Base-by-base conservation (phyloP, 2,113 vertebrate genomes). In the Ictalurus punctatus region DNA sequence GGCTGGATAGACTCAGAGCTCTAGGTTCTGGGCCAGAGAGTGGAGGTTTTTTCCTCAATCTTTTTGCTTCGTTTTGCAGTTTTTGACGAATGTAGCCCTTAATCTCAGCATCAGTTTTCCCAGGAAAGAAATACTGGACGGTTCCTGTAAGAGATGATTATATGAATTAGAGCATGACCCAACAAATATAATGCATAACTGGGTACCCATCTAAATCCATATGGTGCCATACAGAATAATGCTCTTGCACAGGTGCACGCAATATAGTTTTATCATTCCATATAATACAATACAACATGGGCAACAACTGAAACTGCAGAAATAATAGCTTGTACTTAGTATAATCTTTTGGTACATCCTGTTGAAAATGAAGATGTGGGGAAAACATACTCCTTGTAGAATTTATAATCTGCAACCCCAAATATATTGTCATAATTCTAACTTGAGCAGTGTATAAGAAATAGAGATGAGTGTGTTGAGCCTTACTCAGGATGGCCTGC, bases 11-110 rank as follows among this genome's bases (percentile, higher is more conserved):
- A 85, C 67, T 88, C 44, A 78, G 65, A 89, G 69, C 87, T 82
- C 88, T 91, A 78, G 90, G 86, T 40, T 92, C 88, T 87, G 85
- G 67, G 23, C 59, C 87, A 52, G 90, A 84, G 34, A 88, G 74
- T 76, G 84, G 83, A 4, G 92, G 92, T 84, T 92, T 92, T 90
- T 93, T 93, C 79, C 93, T 89, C 88, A 94, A 88, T 67, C 94
- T 79, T 90, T 94, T 94, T 73, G 93, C 91, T 90, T 94, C 94
- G 6, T 94, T 94, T 89, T 94, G 94, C 19, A 94, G 92, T 89
- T 94, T 94, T 90, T 94, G 94, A 19, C 94, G 92, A 88, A 94
- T 94, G 91, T 94, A 94, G 90, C 92, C 92, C 89, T 94, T 94
- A 90, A 94, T 93, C 91, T 94, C 93, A 6, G 93, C 92, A 12